Conservation (phyloP, 2,888 invertebrate species). For the Philopedon plagiatum region DNA sequence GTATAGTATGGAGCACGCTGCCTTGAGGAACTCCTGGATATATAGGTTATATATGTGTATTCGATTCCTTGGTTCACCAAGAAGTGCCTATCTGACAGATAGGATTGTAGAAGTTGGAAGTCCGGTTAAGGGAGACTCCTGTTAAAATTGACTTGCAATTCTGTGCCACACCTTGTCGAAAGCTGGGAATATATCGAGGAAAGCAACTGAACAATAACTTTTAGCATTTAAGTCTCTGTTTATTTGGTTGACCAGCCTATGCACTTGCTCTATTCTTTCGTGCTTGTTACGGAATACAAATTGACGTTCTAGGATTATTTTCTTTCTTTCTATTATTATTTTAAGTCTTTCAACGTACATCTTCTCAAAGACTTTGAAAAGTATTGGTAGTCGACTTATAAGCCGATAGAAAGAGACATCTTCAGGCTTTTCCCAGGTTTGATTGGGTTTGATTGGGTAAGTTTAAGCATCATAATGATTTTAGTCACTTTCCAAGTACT, state of each 20-base stretch:
- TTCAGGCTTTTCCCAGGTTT: not conserved
- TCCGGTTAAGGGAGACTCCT: conserved; percentile 20
- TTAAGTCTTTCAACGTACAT: conserved; percentile 25
- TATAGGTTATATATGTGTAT: conserved; percentile 37
- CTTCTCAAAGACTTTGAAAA: conserved; percentile 31
- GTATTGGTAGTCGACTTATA: conserved; percentile 1
- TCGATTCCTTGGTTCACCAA: not conserved
- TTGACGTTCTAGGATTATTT: not conserved
- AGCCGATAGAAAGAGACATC: not conserved
- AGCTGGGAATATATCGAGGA: conserved; percentile 49
- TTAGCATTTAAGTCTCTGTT: conserved; percentile 46
- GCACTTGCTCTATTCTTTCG: conserved; percentile 42
- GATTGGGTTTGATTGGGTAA: too few relatives aligned
- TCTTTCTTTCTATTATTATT: conserved; percentile 16
- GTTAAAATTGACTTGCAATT: conserved; percentile 49
- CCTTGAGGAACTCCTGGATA: conserved; percentile 53
- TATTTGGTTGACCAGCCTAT: too few relatives aligned
- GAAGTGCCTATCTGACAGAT: conserved; percentile 38
- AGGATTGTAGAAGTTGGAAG: conserved; percentile 48
- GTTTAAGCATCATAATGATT: conserved; percentile 28
- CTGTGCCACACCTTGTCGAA: conserved; percentile 57
- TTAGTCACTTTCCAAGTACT: conserved; percentile 10
- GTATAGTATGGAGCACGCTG: conserved; percentile 50
- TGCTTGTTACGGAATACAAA: not conserved
- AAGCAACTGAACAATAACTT: conserved; percentile 14